phyloP scores from a whole-genome alignment of 35 echinoderm and acorn worm genomes.

The Nesometra sesokonis region DNA sequence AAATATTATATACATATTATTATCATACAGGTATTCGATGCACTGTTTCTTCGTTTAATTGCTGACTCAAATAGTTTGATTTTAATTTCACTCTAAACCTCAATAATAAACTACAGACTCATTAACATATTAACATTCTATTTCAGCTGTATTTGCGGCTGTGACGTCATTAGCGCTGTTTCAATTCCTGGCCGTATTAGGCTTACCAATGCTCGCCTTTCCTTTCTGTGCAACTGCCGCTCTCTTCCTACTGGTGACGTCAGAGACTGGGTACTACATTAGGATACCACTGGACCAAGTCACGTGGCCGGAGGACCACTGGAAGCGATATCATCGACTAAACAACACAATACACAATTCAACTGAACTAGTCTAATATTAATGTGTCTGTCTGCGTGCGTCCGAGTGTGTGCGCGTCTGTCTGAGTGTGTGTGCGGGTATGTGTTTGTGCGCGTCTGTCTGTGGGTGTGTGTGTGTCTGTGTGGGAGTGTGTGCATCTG shows the following conservation, averaged over 20 bases:
- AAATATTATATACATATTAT: no score
- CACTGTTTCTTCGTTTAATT: no score
- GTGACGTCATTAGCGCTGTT: conserved; percentile 24
- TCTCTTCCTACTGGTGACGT: conserved; percentile 42
- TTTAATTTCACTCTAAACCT: neutral
- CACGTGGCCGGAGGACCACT: conserved; percentile 64
- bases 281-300: conserved; percentile 46
- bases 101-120: neutral
- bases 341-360: neutral
- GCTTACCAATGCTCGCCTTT: conserved; percentile 37
- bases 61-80: no score
- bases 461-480: no score
- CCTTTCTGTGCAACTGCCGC: conserved; percentile 42
- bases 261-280: conserved; percentile 26
- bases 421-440: no score
- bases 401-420: no score
- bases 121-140: neutral
- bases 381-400: no score
- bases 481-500: no score
- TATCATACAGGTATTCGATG: no score
- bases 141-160: conserved; percentile 45
- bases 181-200: neutral
- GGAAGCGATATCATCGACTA: neutral
- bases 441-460: no score
- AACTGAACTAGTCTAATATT: neutral